Evolutionary conservation across 1,140 invertebrate genomes (phyloP).

Genomic region (Holotrichia oblita): DNA sequence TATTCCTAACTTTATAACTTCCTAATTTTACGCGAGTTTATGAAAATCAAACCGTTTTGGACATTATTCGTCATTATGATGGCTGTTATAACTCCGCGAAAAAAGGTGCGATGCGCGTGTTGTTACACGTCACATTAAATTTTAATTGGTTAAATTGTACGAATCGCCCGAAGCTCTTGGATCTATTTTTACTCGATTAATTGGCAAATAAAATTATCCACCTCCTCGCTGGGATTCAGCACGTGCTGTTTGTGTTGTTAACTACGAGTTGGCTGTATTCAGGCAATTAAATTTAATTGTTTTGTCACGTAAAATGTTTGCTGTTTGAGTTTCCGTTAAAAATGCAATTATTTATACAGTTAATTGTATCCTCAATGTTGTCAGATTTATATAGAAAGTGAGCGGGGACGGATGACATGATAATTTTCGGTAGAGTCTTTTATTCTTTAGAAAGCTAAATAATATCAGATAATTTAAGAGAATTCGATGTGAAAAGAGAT

Average conservation of each 20-base stretch:
- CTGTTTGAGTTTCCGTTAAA: neutral
- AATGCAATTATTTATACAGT: neutral
- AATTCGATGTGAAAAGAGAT: too few species aligned
- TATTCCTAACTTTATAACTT: neutral
- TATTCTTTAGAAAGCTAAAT: too few species aligned
- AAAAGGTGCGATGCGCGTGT: neutral
- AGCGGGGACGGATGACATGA: too few species aligned
- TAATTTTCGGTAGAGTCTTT: too few species aligned
- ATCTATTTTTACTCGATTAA: conserved; percentile 28
- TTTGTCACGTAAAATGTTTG: neutral
- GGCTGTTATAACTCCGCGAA: too few species aligned
- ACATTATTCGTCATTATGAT: neutral
- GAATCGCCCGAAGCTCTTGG: neutral
- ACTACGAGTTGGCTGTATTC: neutral
- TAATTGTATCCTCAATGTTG: neutral
- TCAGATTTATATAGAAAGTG: too few species aligned
- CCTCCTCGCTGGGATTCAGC: neutral
- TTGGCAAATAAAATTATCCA: conserved; percentile 32
- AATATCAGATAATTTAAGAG: too few species aligned
- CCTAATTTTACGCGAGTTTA: neutral
- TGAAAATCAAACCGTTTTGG: neutral
- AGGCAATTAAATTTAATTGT: conserved; percentile 29
- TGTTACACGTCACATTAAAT: neutral
- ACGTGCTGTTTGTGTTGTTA: neutral
- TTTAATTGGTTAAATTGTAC: conserved; percentile 27